These are phyloP conservation scores for Canis aureus DNA, from an alignment of 2,113 vertebrate species.

Conservation along the genomic window DNA sequence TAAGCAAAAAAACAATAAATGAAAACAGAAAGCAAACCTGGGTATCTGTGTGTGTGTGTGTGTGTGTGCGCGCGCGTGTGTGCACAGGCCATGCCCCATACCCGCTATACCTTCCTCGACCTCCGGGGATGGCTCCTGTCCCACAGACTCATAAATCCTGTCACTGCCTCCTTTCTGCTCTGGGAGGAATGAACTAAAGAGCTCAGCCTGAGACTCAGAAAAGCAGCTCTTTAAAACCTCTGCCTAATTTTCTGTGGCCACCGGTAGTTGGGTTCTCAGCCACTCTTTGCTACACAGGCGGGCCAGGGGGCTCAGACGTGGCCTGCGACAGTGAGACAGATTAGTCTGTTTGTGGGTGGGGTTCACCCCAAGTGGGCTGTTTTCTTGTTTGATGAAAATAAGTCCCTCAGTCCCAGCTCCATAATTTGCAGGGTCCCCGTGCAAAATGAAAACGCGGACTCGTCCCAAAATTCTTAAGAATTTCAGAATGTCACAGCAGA, in stretches of 20 bases:
- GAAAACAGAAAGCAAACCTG: not conserved
- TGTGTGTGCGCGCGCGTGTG: fast-evolving
- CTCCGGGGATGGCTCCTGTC: not conserved
- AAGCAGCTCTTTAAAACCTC: not conserved
- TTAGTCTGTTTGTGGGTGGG: not conserved
- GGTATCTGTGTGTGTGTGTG: fast-evolving
- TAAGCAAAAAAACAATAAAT: not conserved
- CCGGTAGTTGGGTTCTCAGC: not conserved
- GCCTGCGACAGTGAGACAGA: not conserved
- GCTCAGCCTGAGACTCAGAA: not conserved
- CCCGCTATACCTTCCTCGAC: not conserved
- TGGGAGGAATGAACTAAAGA: not conserved
- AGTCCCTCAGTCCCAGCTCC: not conserved
- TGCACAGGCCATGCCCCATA: fast-evolving
- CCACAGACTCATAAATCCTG: not conserved
- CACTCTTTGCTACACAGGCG: not conserved
- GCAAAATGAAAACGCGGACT: not conserved
- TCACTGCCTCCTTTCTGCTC: not conserved
- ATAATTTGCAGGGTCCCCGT: not conserved
- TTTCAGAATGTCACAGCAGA: not conserved
- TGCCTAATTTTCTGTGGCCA: not conserved
- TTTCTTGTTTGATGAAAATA: not conserved
- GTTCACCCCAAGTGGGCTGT: not conserved
- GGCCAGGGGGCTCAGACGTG: not conserved
- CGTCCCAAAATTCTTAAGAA: not conserved